Conservation (phyloP, 2,797 vertebrate genomes). For the Furcifer pardalis region DNA sequence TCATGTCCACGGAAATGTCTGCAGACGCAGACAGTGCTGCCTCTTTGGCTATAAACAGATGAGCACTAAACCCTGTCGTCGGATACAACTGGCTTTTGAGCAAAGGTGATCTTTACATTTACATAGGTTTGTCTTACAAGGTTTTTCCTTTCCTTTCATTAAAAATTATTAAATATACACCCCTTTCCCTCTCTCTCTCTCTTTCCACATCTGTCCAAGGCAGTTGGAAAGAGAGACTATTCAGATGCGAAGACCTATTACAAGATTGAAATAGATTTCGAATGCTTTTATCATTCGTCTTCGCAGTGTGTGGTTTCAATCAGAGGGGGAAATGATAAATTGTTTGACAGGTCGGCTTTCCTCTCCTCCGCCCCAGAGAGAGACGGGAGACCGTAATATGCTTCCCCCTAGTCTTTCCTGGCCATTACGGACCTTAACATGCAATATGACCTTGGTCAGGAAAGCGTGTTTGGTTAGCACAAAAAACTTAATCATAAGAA, state of each 20-base stretch:
- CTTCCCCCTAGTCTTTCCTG: conserved; percentile 57
- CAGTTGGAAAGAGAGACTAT: conserved; percentile 55
- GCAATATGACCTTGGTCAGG: conserved; percentile 84
- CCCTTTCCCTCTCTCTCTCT: not conserved
- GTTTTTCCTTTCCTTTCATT: too few relatives aligned
- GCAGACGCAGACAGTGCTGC: too few relatives aligned
- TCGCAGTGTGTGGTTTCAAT: conserved; percentile 75
- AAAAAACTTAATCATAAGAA: conserved; percentile 87
- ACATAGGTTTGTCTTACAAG: too few relatives aligned
- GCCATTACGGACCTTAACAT: conserved; percentile 77
- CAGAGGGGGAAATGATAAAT: conserved; percentile 70
- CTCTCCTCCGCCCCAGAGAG: conserved; percentile 50
- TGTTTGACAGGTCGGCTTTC: conserved; percentile 59
- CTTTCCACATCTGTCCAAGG: conserved; percentile 50
- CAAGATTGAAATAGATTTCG: conserved; percentile 75
- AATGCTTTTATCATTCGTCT: conserved; percentile 75
- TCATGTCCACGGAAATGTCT: too few relatives aligned
- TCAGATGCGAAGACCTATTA: conserved; percentile 75
- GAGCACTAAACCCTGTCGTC: too few relatives aligned
- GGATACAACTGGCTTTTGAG: too few relatives aligned
- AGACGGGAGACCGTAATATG: conserved; percentile 71
- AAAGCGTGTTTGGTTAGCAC: conserved; percentile 82
- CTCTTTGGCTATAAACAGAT: too few relatives aligned
- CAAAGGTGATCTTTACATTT: too few relatives aligned
- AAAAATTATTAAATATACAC: not conserved